Evolutionary conservation across 2,113 vertebrate species (phyloP), one percentile per base, ranked within the genome.

Genomic region (Cottus gobio): DNA sequence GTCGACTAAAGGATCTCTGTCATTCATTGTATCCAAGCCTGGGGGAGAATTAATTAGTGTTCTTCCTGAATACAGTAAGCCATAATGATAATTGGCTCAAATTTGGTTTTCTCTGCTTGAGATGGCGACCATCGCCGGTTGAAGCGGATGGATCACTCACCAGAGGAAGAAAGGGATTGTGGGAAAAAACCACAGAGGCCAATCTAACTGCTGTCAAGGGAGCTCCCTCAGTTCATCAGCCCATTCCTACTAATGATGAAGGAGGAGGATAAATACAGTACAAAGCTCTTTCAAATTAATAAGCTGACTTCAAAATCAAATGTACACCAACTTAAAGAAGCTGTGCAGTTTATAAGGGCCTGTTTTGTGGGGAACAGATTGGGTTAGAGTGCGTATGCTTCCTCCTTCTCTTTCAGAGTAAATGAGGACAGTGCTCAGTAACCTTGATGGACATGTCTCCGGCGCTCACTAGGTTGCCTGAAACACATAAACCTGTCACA

Each of bases 401-500:
- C 83, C 79, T 68, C 12, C 50, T 75, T 54, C 70, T 84, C 80
- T 78, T 75, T 31, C 87, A 85, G 83, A 92, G 87, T 89, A 92
- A 91, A 91, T 86, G 85, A 94, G 92, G 91, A 93, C 88, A 77
- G 89, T 86, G 87, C 87, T 89, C 83, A 85, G 92, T 91, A 92
- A 90, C 90, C 71, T 77, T 92, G 93, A 94, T 92, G 92, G 90
- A 93, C 91, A 93, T 79, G 87, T 93, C 86, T 90, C 85, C 83
- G 34, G 79, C 50, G 74, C 85, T 89, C 90, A 79, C 80, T 67
- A 73, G 86, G 84, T 84, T 88, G 88, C 86, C 90, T 92, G 87
- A 93, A 90, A 91, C 88, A 89, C 89, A 94, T 93, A 91, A 93
- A 94, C 92, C 93, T 94, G 94, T 94, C 95, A 94, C 88, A 67